Evolutionary conservation across 2,797 vertebrate species (phyloP), one percentile per base, ranked within the genome.

Genomic region (Chelidonichthys spinosus): DNA sequence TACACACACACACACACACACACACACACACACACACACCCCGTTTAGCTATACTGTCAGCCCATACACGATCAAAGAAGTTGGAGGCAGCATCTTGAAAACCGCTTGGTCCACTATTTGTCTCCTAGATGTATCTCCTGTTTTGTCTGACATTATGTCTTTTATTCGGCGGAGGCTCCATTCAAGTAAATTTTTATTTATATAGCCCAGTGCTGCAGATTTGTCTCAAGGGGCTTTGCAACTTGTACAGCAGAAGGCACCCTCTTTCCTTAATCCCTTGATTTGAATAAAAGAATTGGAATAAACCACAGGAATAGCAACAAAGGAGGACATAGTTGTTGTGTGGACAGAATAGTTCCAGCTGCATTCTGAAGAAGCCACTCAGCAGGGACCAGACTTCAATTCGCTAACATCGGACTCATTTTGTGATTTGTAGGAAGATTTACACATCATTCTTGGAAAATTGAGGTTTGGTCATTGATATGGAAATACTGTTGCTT

Each of bases 91-190:
- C 36, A 40, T 84, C 67, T 84, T 42, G 54, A 76, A 62, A 63
- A 81, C 55, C 54, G 62, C 79, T 70, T 81, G 76, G 60, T 81
- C 74, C 82, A 73, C 63, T 49, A 36, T 50, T 17, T 61, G 47
- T 72, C 36, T 15, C 17, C 25, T 42, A 25, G 46, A 9, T 50
- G 46, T 14, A 39, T 74, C 54, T 69, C 35, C 14, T 70, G 46
- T 71, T 64, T 25, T 68, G 69, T 73, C 42, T 61, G 69, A 70
- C 86, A 63, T 78, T 65, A 58, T 47, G 75, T 86, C 58, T 82
- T 82, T 83, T 85, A 87, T 85, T 81, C 75, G 83, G 63, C 50
- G 50, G 56, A 77, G 50, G 49, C 43, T 79, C 72, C 68, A 65
- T 66, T 37, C 35, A 42, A 61, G 32, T 60, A 2, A 33, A 17